A percentile compares a stretch with the other conserved stretches of the same genome.
These are phyloP conservation scores for Paragorgia papillata DNA, from an alignment of 92 coral and sea anemone species.

Conservation along the genomic window DNA sequence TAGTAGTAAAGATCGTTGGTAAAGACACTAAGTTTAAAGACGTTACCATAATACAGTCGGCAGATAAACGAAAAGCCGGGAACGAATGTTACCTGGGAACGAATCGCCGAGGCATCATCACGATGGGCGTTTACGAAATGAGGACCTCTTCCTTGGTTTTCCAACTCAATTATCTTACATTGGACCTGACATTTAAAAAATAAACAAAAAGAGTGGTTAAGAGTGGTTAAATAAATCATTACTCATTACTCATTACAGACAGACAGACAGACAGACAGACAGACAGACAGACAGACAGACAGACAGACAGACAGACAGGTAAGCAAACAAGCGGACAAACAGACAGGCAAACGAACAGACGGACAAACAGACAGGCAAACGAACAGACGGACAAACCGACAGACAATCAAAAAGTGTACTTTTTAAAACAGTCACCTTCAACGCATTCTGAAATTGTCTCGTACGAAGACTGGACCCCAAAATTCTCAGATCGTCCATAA, in stretches of 20 bases:
- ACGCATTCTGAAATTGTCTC: constrained; percentile 34
- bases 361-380: neutral
- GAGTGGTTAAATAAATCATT: neutral
- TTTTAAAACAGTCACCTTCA: constrained; percentile 34
- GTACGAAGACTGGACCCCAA: constrained; percentile 26
- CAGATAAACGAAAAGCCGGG: too few relatives aligned
- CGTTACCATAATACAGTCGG: too few relatives aligned
- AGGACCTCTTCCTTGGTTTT: constrained; percentile 81
- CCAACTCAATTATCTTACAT: constrained; percentile 77
- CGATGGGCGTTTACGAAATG: constrained; percentile 70
- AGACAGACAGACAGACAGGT: neutral
- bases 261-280: neutral
- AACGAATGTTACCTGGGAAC: constrained; percentile 79
- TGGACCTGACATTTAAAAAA: constrained; percentile 57
- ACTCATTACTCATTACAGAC: too few relatives aligned
- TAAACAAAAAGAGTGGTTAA: neutral
- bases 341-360: neutral
- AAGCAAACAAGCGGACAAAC: neutral
- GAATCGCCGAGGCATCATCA: constrained; percentile 71
- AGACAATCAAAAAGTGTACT: too few relatives aligned
- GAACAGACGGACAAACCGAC: neutral
- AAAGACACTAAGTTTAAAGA: too few relatives aligned
- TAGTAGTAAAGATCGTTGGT: too few relatives aligned
- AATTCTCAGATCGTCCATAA: constrained; percentile 22
- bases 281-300: neutral